Conservation (phyloP, 2,797 vertebrate genomes). For the Erpetoichthys calabaricus region DNA sequence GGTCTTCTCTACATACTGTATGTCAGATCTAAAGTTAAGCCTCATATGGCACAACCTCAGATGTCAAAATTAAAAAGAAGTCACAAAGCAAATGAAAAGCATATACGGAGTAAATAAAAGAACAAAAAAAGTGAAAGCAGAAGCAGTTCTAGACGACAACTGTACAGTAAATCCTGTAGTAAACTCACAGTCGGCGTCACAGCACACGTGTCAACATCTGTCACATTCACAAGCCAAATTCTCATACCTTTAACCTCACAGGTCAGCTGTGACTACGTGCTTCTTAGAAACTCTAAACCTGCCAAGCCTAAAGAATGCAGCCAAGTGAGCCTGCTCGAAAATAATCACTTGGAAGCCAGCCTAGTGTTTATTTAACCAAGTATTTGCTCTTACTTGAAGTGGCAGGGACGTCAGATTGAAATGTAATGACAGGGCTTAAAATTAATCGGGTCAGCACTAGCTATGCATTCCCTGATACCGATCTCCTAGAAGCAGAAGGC, state of each 20-base stretch:
- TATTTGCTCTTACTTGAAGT: background rate
- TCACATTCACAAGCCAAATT: too few relatives aligned
- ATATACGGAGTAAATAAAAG: too few relatives aligned
- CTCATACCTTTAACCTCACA: background rate
- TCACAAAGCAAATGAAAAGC: too few relatives aligned
- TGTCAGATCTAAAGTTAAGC: too few relatives aligned
- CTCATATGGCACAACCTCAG: too few relatives aligned
- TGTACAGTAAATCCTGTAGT: too few relatives aligned
- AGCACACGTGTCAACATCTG: too few relatives aligned
- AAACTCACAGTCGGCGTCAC: too few relatives aligned
- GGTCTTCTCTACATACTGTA: too few relatives aligned
- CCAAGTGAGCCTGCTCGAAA: background rate
- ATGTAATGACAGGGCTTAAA: conserved; percentile 1
- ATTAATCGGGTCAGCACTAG: background rate
- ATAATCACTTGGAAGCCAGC: background rate
- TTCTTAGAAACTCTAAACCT: background rate
- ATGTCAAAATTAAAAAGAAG: too few relatives aligned
- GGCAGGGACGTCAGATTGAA: background rate
- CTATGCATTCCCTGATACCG: background rate
- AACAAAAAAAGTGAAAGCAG: too few relatives aligned
- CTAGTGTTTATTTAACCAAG: background rate
- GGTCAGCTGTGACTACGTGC: background rate
- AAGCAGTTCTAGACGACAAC: too few relatives aligned
- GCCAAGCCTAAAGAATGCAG: conserved; percentile 4
- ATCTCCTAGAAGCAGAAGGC: background rate